These are phyloP conservation scores for Danaus chrysippus DNA, from an alignment of 2,888 invertebrate genomes.

Conservation along the genomic window DNA sequence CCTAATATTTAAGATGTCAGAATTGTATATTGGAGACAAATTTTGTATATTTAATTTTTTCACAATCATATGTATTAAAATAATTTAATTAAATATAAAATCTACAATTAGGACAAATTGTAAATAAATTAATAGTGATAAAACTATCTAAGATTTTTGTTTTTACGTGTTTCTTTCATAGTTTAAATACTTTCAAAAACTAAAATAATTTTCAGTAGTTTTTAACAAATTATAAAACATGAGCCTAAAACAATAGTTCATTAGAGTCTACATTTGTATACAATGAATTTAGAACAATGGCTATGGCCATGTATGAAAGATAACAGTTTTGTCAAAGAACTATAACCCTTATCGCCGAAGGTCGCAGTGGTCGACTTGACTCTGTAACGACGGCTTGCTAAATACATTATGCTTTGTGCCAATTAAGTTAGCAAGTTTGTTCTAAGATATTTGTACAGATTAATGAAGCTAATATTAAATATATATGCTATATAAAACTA, in stretches of 20 bases:
- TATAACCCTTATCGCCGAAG: background rate
- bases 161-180: background rate
- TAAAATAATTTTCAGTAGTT: background rate
- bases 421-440: slow-evolving; percentile 28
- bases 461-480: slow-evolving; percentile 4
- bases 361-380: background rate
- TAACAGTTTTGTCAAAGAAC: background rate
- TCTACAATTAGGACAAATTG: no score
- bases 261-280: background rate
- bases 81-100: no score
- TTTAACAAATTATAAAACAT: slow-evolving; percentile 2
- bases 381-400: slow-evolving; percentile 25
- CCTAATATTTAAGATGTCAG: no score
- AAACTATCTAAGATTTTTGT: no score
- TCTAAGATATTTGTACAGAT: slow-evolving; percentile 12
- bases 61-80: no score
- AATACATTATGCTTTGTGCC: slow-evolving; percentile 27
- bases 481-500: background rate
- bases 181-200: background rate
- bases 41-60: no score
- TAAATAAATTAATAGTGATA: no score
- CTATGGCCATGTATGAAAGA: background rate
- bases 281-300: background rate
- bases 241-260: background rate
- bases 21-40: no score